phyloP scores from a whole-genome alignment of 2,113 vertebrate species.

The Callipepla squamata region DNA sequence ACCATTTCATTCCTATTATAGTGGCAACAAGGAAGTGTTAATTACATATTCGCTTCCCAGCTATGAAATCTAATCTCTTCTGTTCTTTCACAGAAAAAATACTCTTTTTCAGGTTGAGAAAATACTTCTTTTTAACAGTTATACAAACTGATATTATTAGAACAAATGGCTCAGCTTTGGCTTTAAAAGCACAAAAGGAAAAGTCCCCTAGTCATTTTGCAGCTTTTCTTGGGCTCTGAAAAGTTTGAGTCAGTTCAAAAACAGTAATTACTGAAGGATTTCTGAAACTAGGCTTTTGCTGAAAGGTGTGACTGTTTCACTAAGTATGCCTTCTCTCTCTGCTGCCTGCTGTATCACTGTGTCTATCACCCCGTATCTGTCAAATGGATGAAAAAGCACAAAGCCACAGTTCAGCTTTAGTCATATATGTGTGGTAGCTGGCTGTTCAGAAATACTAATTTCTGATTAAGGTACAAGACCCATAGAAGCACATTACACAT shows the following conservation, averaged over 20 bases:
- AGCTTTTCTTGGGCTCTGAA: not conserved
- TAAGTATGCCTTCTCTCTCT: not conserved
- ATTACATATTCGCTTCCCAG: constrained; percentile 4
- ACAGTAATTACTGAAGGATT: not conserved
- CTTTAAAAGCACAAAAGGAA: not conserved
- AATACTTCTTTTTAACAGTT: not conserved
- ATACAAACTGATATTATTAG: not conserved
- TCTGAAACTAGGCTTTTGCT: not conserved
- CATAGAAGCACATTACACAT: not conserved
- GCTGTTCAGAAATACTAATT: not conserved
- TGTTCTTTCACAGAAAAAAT: constrained; percentile 9
- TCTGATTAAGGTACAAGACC: not conserved
- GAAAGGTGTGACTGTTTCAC: not conserved
- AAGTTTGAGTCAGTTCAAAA: not conserved
- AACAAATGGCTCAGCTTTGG: not conserved
- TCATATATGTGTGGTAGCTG: not conserved
- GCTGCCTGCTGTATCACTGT: not conserved
- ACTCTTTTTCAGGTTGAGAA: not conserved
- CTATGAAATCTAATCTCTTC: not conserved
- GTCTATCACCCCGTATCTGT: not conserved
- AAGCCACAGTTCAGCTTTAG: not conserved
- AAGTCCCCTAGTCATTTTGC: not conserved
- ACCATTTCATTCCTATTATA: constrained; percentile 8
- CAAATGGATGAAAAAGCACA: not conserved
- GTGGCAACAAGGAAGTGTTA: not conserved